phyloP scores from a whole-genome alignment of 1,140 invertebrate genomes.

The Drosophila fuyamai region DNA sequence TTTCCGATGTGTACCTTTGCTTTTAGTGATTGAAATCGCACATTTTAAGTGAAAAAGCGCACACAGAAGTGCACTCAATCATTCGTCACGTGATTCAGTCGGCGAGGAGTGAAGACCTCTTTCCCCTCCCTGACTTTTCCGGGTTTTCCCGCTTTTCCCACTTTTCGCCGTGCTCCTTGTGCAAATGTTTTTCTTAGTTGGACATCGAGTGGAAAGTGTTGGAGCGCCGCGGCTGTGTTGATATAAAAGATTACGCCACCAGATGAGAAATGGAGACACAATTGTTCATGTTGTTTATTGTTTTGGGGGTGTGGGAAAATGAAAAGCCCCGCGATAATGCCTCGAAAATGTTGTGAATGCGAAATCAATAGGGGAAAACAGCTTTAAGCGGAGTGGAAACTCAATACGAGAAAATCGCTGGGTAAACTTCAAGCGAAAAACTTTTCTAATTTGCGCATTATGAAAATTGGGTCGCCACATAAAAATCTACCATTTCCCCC shows the following conservation, averaged over 20 bases:
- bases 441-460: conserved; percentile 81
- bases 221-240: conserved; percentile 55
- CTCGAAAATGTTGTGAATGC: conserved; percentile 66
- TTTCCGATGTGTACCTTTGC: conserved; percentile 73
- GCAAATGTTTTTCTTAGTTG: conserved; percentile 64
- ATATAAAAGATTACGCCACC: conserved; percentile 78
- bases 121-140: conserved; percentile 17
- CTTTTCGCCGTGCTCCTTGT: conserved; percentile 15
- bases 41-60: conserved; percentile 82
- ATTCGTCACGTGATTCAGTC: conserved; percentile 75
- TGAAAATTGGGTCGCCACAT: conserved; percentile 61
- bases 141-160: conserved; percentile 8
- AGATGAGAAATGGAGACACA: conserved; percentile 60
- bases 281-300: conserved; percentile 38
- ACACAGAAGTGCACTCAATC: conserved; percentile 80
- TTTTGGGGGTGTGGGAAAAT: conserved; percentile 23
- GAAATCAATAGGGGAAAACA: conserved; percentile 72
- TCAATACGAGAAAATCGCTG: conserved; percentile 20
- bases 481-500: conserved; percentile 12
- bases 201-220: conserved; percentile 62
- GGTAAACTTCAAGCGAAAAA: conserved; percentile 28
- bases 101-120: conserved; percentile 3
- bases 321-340: conserved; percentile 68
- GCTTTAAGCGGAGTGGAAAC: conserved; percentile 56
- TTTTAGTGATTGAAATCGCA: conserved; percentile 83